These are phyloP conservation scores for Agrilus cyanescens DNA, from an alignment of 2,888 invertebrate species.

Conservation along the genomic window DNA sequence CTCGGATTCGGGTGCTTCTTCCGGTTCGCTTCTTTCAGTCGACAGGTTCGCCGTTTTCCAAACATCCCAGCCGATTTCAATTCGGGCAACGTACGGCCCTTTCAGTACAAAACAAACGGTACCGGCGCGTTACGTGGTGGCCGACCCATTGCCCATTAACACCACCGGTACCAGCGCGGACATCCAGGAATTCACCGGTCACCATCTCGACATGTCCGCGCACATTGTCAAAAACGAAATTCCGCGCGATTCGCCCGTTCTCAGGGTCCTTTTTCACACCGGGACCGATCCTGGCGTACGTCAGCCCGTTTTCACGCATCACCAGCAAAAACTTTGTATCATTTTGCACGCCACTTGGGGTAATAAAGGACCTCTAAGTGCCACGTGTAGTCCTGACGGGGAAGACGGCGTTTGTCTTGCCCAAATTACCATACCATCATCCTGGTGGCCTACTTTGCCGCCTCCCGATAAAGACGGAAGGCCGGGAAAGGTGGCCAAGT, in stretches of 20 bases:
- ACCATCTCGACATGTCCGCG: constrained; percentile 82
- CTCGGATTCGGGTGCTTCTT: constrained; percentile 33
- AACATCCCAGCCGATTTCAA: constrained; percentile 80
- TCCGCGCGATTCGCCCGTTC: constrained; percentile 80
- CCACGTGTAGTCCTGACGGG: constrained; percentile 88
- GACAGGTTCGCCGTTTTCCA: constrained; percentile 88
- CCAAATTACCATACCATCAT: constrained; percentile 68
- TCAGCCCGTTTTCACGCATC: constrained; percentile 44
- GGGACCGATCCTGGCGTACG: constrained; percentile 75
- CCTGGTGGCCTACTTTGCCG: constrained; percentile 79
- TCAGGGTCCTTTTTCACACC: constrained; percentile 86
- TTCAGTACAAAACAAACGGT: constrained; percentile 93
- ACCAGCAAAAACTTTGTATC: constrained; percentile 64
- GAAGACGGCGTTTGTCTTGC: constrained; percentile 89
- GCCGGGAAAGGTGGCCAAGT: constrained; percentile 30
- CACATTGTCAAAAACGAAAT: constrained; percentile 82
- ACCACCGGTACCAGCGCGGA: constrained; percentile 38
- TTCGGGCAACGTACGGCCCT: constrained; percentile 86
- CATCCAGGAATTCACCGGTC: constrained; percentile 50
- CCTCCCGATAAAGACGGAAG: constrained; percentile 49
- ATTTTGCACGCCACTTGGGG: constrained; percentile 61
- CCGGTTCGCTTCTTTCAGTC: constrained; percentile 63
- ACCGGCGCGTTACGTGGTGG: constrained; percentile 78
- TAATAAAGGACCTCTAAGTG: constrained; percentile 54
- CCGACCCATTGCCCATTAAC: constrained; percentile 53